Conservation (phyloP, 2,797 vertebrate genomes). For the Amphiprion clarkii region DNA sequence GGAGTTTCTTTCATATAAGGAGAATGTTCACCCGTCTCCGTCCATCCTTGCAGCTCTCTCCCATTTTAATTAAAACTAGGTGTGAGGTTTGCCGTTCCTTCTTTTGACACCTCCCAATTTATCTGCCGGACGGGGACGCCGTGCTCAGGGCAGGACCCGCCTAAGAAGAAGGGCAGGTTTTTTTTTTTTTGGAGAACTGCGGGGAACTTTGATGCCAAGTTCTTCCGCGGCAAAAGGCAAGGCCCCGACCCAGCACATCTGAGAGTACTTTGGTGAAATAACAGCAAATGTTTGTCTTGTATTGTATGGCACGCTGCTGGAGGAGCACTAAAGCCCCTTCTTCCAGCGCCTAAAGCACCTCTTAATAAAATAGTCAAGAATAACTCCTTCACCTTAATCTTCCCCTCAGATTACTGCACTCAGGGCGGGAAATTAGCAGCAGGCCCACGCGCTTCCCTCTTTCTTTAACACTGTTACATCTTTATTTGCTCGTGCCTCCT, state of each 20-base stretch:
- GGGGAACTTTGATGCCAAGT: conserved; percentile 83
- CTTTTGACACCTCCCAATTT: conserved; percentile 81
- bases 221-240: conserved; percentile 74
- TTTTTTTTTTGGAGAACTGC: conserved; percentile 76
- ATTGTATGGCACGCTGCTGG: conserved; percentile 90
- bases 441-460: conserved; percentile 70
- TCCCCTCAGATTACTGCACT: conserved; percentile 87
- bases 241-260: conserved; percentile 82
- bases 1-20: not conserved
- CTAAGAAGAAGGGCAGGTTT: conserved; percentile 69
- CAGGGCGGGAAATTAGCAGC: conserved; percentile 87
- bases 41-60: not conserved
- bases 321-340: conserved; percentile 88
- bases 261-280: conserved; percentile 90
- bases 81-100: conserved; percentile 61
- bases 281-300: conserved; percentile 91
- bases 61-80: conserved; percentile 76
- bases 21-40: not conserved
- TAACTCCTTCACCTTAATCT: conserved; percentile 90
- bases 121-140: conserved; percentile 63
- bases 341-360: conserved; percentile 86
- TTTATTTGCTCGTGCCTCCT: conserved; percentile 40
- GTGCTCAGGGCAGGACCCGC: conserved; percentile 69
- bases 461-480: conserved; percentile 58
- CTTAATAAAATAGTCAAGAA: conserved; percentile 91